Base-by-base conservation (phyloP, 2,888 invertebrate genomes). In the Caenorhabditis virilis region DNA sequence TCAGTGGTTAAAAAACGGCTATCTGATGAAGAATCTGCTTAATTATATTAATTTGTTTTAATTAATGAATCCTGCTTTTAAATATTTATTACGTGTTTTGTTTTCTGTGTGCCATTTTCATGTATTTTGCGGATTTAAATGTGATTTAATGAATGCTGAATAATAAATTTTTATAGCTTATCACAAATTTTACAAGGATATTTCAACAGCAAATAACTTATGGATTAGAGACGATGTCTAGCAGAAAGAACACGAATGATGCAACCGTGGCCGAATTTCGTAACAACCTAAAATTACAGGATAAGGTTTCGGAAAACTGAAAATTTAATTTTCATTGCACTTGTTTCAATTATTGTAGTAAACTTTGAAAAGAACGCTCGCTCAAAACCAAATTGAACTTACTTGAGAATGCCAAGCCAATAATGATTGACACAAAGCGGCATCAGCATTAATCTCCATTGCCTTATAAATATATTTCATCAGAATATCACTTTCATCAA, bases 401-500 rank as follows among this genome's bases (percentile, higher is more conserved):
- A 68, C 66, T 52, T 77, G 79, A 2, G 78, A 52, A 45, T 80
- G 80, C 80, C 80, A 80, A 2, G 74, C 67, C 16, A 79, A 66
- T 6, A 81, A 56, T 4, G 66, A 65, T 26, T 75, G 68, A 45
- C 79, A 76, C 2, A 74, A 60, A 7, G 75, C 74, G 22, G 65
- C 74, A 16, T 80, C 80, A 7, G 72, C 55, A 4, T 59, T 56
- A 15, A 78, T 48, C 39, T 81, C 79, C 78, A 81, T 79, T 4
- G 70, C 72, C 33, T 78, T 81, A 70, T 76, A 80, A 13, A 81
- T 67, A 55, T 81, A 78, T 63, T 79, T 79, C 73, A 80, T 76
- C 36, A 81, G 61, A 33, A 78, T 43, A 51, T 78, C 80, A 3
- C 74, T 72, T 43, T 81, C 77, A n/a, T 77, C 78, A n/a, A 66